Base-by-base conservation (phyloP, 2,888 invertebrate species). In the Diloba caeruleocephala region DNA sequence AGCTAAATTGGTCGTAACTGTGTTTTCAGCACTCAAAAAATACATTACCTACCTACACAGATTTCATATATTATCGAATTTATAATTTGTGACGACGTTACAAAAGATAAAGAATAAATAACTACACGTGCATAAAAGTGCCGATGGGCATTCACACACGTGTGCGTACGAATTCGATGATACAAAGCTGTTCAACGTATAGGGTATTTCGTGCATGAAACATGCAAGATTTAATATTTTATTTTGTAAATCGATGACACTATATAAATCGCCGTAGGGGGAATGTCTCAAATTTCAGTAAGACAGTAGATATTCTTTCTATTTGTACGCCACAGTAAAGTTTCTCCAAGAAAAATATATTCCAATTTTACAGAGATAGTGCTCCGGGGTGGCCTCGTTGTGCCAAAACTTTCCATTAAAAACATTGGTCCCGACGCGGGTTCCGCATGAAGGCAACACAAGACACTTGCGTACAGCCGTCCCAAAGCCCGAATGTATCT, bases 181-280 rank as follows among this genome's bases (percentile, higher is more conserved):
- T 77, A 81, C 80, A 80, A 76, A 77, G 70, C 67, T 72, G 66
- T 78, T 71, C 72, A 74, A 71, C 65, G 78, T 71, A n/a, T n/a
- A n/a, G n/a, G n/a, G 76, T 81, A 82, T 80, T 76, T 76, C 70
- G 62, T 69, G 64, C 75, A 77, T 78, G 75, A 76, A 78, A 85
- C 86, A 85, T 81, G 86, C 83, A 79, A 82, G 80, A 63, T 71
- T 70, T 74, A 79, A 81, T 76, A 87, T 64, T 57, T 60, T n/a
- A n/a, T 64, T 64, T 65, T 64, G 21, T 21, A 58, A 86, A 82
- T 85, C 84, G 80, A 76, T 83, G 87, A 87, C 85, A 81, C 77
- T 77, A 69, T 79, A 82, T 86, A 88, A 88, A 89, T 85, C 87
- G 84, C 87, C 81, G 76, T 58, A 71, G 79, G 85, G 62, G 26